phyloP scores from a whole-genome alignment of 2,888 invertebrate species.

The Oxystoma pomonae region DNA sequence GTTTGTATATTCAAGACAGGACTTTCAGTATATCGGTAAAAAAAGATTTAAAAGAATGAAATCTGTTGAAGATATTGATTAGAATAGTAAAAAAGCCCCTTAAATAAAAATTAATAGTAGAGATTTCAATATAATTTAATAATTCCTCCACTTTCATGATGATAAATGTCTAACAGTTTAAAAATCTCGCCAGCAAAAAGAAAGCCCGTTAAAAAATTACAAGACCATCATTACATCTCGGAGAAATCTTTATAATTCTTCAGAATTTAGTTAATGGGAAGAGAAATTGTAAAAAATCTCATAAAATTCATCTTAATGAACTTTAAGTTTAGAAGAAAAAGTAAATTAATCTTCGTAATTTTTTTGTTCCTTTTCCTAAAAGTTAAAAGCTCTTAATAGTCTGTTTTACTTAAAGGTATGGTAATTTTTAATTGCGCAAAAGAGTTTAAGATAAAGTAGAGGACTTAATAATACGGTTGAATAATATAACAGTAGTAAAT shows the following conservation, averaged over 20 bases:
- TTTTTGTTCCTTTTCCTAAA: background rate
- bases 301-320: constrained; percentile 12
- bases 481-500: too few species aligned
- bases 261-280: constrained; percentile 14
- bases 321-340: constrained; percentile 1
- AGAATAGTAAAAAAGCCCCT: too few species aligned
- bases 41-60: too few species aligned
- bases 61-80: too few species aligned
- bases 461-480: too few species aligned
- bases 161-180: background rate
- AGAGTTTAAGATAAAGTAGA: background rate
- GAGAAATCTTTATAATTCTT: constrained; percentile 13
- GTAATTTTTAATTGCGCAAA: background rate
- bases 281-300: constrained; percentile 15
- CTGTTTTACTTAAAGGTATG: background rate
- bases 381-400: background rate
- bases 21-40: too few species aligned
- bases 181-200: background rate
- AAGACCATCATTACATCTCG: constrained; percentile 12
- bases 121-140: too few species aligned
- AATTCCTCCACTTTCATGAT: background rate
- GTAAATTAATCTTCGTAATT: background rate
- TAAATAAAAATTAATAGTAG: too few species aligned
- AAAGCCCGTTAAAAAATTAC: constrained; percentile 13
- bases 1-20: too few species aligned